phyloP scores from a whole-genome alignment of 2,113 vertebrate species.

The Apteryx owenii region DNA sequence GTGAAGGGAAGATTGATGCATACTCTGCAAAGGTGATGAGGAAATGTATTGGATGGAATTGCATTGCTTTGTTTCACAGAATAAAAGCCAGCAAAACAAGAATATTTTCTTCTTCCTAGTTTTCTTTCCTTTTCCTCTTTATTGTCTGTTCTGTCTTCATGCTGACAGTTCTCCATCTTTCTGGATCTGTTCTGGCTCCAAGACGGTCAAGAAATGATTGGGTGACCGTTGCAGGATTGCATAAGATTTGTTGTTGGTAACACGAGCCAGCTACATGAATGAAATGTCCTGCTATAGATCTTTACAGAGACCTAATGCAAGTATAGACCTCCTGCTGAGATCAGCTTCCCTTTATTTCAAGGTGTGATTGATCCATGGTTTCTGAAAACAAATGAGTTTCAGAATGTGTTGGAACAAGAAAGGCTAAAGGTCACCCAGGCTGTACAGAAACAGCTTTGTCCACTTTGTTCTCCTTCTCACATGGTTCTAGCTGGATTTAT shows the following conservation, averaged over 20 bases:
- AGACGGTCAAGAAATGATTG: not conserved
- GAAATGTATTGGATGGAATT: not conserved
- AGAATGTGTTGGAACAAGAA: not conserved
- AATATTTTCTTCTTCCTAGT: not conserved
- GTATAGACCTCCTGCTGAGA: not conserved
- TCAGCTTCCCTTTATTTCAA: not conserved
- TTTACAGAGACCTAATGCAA: not conserved
- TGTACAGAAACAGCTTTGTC: not conserved
- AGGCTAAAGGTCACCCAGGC: not conserved
- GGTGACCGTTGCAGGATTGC: not conserved
- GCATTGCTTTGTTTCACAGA: not conserved
- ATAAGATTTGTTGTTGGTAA: not conserved
- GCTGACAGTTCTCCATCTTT: not conserved
- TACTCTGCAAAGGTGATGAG: not conserved
- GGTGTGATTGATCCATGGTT: not conserved
- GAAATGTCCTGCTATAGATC: not conserved
- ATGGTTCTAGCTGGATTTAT: not conserved
- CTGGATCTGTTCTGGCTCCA: not conserved
- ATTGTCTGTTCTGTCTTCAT: not conserved
- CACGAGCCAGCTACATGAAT: not conserved
- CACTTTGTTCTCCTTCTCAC: not conserved
- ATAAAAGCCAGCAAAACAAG: not conserved
- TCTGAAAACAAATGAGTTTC: not conserved
- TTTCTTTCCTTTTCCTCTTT: not conserved
- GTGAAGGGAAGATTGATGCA: not conserved